A percentile compares a stretch with the other conserved stretches of the same genome.
Conservation (phyloP, 2,888 invertebrate species). For the Netelia virgata region DNA sequence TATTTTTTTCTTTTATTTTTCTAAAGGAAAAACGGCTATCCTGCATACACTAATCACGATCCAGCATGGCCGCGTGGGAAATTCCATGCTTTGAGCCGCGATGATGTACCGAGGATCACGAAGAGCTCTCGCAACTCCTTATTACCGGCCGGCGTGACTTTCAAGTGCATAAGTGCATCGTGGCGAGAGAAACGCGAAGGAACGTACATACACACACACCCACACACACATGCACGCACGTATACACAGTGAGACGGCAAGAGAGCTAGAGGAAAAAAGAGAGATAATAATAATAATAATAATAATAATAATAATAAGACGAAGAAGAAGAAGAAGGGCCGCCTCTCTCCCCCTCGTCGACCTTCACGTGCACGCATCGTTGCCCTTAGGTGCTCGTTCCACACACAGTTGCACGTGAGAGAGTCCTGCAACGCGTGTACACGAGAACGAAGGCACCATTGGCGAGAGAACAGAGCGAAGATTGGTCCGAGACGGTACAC, state of each 20-base stretch:
- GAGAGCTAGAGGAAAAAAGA: conserved; percentile 50
- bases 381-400: conserved; percentile 78
- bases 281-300: conserved; percentile 48
- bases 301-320: background rate
- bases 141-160: conserved; percentile 60
- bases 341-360: conserved; percentile 68
- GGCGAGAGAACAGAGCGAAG: conserved; percentile 62
- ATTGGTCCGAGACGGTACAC: conserved; percentile 56
- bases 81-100: conserved; percentile 60
- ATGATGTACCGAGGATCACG: conserved; percentile 54
- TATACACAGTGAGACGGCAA: conserved; percentile 40
- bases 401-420: conserved; percentile 37
- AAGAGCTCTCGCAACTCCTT: conserved; percentile 61
- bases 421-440: conserved; percentile 43
- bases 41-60: too few relatives aligned
- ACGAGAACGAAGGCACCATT: conserved; percentile 65
- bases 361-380: conserved; percentile 81
- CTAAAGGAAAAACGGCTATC: conserved; percentile 49
- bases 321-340: conserved; percentile 50
- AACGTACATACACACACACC: conserved; percentile 32
- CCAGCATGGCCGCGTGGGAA: conserved; percentile 67
- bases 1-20: conserved; percentile 30
- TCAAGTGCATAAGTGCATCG: conserved; percentile 63
- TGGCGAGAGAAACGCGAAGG: conserved; percentile 35
- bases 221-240: conserved; percentile 45